phyloP scores from a whole-genome alignment of 2,888 invertebrate genomes.

The Carterocephalus palaemon region DNA sequence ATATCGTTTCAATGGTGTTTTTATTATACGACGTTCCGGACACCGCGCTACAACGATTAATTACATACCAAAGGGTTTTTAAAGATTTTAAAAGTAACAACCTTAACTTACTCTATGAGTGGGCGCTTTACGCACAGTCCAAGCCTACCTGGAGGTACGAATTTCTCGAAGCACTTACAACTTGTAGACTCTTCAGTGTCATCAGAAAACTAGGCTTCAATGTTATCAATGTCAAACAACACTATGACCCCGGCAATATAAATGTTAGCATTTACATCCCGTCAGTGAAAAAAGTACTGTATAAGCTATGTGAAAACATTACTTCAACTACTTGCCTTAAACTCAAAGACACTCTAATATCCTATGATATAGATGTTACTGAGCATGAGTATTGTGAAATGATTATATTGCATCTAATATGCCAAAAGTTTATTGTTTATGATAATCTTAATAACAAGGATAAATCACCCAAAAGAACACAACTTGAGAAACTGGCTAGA shows the following conservation, averaged over 20 bases:
- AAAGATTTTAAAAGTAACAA: slow-evolving; percentile 46
- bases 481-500: slow-evolving; percentile 46
- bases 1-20: slow-evolving; percentile 64
- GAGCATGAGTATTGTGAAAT: slow-evolving; percentile 60
- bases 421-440: slow-evolving; percentile 54
- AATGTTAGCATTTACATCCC: slow-evolving; percentile 46
- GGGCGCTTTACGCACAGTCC: slow-evolving; percentile 55
- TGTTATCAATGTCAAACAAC: slow-evolving; percentile 44
- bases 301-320: slow-evolving; percentile 62
- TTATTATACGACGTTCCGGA: slow-evolving; percentile 63
- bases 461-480: slow-evolving; percentile 33
- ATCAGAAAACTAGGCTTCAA: slow-evolving; percentile 61
- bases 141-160: slow-evolving; percentile 58
- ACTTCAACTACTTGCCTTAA: slow-evolving; percentile 46
- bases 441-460: slow-evolving; percentile 29
- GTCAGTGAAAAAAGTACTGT: slow-evolving; percentile 60
- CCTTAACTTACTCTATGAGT: slow-evolving; percentile 57
- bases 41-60: slow-evolving; percentile 60
- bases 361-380: slow-evolving; percentile 49
- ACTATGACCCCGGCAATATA: slow-evolving; percentile 50
- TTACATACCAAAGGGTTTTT: slow-evolving; percentile 54
- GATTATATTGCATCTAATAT: slow-evolving; percentile 59
- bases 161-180: slow-evolving; percentile 63
- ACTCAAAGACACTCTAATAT: slow-evolving; percentile 52
- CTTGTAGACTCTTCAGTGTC: slow-evolving; percentile 56